Evolutionary conservation across 2,888 invertebrate species (phyloP), one percentile per base, ranked within the genome.

Genomic region (Macaria liturata): DNA sequence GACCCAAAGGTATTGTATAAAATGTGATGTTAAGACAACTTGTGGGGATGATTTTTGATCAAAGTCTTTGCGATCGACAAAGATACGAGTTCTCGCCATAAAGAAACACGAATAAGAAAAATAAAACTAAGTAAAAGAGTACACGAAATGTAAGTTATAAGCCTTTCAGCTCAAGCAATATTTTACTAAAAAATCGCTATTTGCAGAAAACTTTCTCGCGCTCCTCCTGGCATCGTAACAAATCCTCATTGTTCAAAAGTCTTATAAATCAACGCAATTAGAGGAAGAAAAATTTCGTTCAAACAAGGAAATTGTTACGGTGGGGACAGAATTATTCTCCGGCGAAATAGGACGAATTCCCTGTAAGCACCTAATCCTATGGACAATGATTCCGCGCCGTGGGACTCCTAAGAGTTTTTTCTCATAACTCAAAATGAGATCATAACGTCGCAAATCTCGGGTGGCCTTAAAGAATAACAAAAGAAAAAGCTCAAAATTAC

Each of bases 401-500:
- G 83, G 83, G 83, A 82, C 83, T 80, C 78, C 85, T 87, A 84
- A 86, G 88, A 88, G 87, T 85, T 89, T 88, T 86, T 82, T 83
- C 86, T 86, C 87, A 86, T 90, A 89, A 88, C 88, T 90, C 84
- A 88, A 87, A 90, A 90, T 89, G 90, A 88, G 89, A 90, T 90
- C 88, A 88, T 91, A 90, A 88, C 88, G 84, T 86, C 82, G 84
- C 84, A 79, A 86, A 83, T 83, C 89, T 87, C 90, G 76, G 78
- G 84, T 78, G 88, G 83, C 79, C 80, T 82, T 82, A 83, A 87
- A 86, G 88, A 86, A 90, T 88, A 88, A 89, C 87, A 89, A 89
- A 86, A 85, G 87, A 81, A 88, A 85, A 88, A 80, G 82, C 83
- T 84, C 84, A 86, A 86, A 88, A 91, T 91, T 91, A 91, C 88